Evolutionary conservation across 2,888 invertebrate genomes (phyloP), one percentile per base, ranked within the genome.

Genomic region (Ptychoptera albimana): DNA sequence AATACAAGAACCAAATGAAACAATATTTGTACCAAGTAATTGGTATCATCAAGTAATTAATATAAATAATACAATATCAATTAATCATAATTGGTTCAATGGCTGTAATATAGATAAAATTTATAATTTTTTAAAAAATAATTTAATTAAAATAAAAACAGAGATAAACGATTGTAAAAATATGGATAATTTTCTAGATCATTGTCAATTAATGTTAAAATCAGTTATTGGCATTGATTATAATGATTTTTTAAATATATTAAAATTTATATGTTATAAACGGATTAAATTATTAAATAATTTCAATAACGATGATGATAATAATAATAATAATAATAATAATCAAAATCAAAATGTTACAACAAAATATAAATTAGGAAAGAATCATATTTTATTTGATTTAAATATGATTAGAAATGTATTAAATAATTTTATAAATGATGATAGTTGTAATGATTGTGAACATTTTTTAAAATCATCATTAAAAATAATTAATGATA

Each of bases 1-100:
- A 14, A 71, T 80, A 52, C 97, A 98, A 69, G 74, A 79, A 53
- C 67, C 75, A 45, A 92, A 92, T 44, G 85, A 94, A 68, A 83
- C 86, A 13, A 74, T 98, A 50, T 97, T 96, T 72, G 86, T 98
- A 37, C 97, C 98, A 15, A 88, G 92, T 46, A 87, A 89, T 32
- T 98, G 96, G 94, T 79, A 86, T 64, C 98, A 98, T 69, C 93
- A 96, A 73, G 98, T 98, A 44, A 77, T 77, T 69, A 98, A 98
- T 69, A 55, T 86, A 59, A 77, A 83, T 49, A 87, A 94, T 59
- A 91, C 94, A 30, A 85, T 97, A 56, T 97, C 97, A 1, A 76
- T 98, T 39, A 98, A 98, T 65, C 97, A 97, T 61, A 98, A 98
- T 62, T 96, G 94, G 88, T 74, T 94, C 46, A 97, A 97, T 70